Evolutionary conservation across 2,888 invertebrate species (phyloP).

Genomic region (Drymonia ruficornis): DNA sequence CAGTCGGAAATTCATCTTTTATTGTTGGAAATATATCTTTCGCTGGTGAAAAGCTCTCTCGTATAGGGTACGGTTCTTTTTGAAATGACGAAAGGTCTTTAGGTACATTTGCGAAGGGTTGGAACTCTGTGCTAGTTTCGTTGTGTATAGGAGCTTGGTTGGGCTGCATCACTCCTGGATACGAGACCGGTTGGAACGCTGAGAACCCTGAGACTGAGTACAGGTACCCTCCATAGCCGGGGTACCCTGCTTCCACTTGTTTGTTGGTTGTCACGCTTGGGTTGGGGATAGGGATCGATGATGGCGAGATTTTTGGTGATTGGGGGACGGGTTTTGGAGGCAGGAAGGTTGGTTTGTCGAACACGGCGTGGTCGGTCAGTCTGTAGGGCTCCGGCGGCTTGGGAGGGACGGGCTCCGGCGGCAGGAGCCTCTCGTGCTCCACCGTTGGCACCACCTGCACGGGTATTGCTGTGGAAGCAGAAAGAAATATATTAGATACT

Average conservation of each 20-base stretch:
- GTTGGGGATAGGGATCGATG: constrained; percentile 78
- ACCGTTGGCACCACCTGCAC: constrained; percentile 29
- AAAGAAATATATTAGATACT: constrained; percentile 11
- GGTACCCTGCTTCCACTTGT: constrained; percentile 63
- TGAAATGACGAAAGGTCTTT: not conserved
- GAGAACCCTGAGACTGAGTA: constrained; percentile 78
- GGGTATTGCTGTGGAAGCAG: constrained; percentile 31
- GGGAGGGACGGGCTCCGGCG: constrained; percentile 48
- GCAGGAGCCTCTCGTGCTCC: constrained; percentile 50
- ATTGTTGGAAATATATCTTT: not conserved
- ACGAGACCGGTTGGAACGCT: constrained; percentile 74
- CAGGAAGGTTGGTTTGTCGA: constrained; percentile 61
- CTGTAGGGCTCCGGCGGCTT: constrained; percentile 59
- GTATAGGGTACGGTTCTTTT: not conserved
- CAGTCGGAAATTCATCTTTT: not conserved
- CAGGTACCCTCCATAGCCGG: constrained; percentile 68
- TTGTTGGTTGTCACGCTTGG: constrained; percentile 71
- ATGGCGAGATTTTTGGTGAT: constrained; percentile 77
- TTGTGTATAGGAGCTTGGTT: constrained; percentile 42
- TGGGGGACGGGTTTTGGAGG: constrained; percentile 66
- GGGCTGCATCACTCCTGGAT: constrained; percentile 54
- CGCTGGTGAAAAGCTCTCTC: not conserved
- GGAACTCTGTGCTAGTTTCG: constrained; percentile 51
- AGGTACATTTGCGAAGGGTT: constrained; percentile 25
- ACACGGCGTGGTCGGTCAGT: constrained; percentile 48